Percentiles rank a stretch among this genome's conserved stretches.
These are phyloP conservation scores for Oscheius onirici DNA, from an alignment of 2,888 invertebrate species.

Conservation along the genomic window DNA sequence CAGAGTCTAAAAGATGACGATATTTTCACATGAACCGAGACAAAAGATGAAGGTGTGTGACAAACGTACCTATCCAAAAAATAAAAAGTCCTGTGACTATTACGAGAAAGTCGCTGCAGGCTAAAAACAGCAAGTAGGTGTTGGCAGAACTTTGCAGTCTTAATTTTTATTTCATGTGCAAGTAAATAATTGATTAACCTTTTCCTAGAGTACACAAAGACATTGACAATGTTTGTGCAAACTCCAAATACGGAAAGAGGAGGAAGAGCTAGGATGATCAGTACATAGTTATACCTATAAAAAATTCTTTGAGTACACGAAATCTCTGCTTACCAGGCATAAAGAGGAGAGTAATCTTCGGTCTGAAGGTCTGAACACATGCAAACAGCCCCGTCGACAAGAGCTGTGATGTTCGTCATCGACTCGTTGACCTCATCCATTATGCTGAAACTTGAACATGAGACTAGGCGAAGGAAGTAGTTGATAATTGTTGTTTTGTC, in stretches of 20 bases:
- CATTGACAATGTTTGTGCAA: conserved; percentile 68
- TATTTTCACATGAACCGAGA: background rate
- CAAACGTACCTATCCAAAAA: conserved; percentile 67
- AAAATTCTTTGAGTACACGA: background rate
- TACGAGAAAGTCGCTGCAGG: conserved; percentile 70
- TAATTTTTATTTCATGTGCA: background rate
- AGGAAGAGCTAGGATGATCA: conserved; percentile 68
- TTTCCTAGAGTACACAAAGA: conserved; percentile 68
- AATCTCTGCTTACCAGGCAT: conserved; percentile 58
- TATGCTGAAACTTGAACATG: conserved; percentile 43
- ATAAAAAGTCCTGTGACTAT: conserved; percentile 71
- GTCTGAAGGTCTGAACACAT: conserved; percentile 69
- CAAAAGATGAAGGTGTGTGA: background rate
- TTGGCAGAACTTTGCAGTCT: conserved; percentile 63
- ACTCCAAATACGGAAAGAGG: conserved; percentile 70
- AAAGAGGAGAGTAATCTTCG: conserved; percentile 70
- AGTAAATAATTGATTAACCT: conserved; percentile 35
- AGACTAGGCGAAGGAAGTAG: too few relatives aligned
- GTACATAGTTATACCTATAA: conserved; percentile 54
- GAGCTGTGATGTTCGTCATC: conserved; percentile 33
- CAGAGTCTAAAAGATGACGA: conserved; percentile 39
- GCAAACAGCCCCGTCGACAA: conserved; percentile 44
- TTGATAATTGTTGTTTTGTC: background rate
- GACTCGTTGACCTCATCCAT: conserved; percentile 50
- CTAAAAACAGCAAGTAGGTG: conserved; percentile 69